Evolutionary conservation across 2,888 invertebrate species (phyloP).

Genomic region (Gortyna flavago): DNA sequence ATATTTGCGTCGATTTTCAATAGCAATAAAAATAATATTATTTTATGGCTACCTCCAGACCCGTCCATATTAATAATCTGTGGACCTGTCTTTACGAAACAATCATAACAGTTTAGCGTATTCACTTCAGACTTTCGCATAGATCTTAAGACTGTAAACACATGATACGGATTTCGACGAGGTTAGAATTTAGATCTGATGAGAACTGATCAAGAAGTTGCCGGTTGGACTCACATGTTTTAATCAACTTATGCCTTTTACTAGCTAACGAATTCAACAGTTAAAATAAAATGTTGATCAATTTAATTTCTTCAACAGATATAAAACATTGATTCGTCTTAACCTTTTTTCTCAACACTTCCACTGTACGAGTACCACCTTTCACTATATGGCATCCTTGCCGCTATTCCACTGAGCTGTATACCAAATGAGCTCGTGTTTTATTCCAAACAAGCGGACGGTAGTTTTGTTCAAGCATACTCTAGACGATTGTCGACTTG

Average conservation of each 20-base stretch:
- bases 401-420: slow-evolving; percentile 68
- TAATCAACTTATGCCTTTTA: background rate
- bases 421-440: slow-evolving; percentile 76
- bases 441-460: slow-evolving; percentile 72
- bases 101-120: background rate
- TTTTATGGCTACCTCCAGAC: too few relatives aligned
- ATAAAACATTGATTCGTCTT: too few relatives aligned
- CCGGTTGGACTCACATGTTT: background rate
- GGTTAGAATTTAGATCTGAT: background rate
- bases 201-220: background rate
- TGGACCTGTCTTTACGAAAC: background rate
- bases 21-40: too few relatives aligned
- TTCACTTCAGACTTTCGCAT: background rate
- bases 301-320: background rate
- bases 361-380: slow-evolving; percentile 2
- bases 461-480: slow-evolving; percentile 72
- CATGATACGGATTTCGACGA: background rate
- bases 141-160: background rate
- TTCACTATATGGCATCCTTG: slow-evolving; percentile 55
- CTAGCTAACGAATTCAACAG: background rate
- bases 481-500: slow-evolving; percentile 67
- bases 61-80: too few relatives aligned
- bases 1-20: background rate
- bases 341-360: slow-evolving; percentile 4
- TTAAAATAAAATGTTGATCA: background rate